Base-by-base conservation (phyloP, 37 sponge, comb jelly and placozoan species). In the Crambe crambe region DNA sequence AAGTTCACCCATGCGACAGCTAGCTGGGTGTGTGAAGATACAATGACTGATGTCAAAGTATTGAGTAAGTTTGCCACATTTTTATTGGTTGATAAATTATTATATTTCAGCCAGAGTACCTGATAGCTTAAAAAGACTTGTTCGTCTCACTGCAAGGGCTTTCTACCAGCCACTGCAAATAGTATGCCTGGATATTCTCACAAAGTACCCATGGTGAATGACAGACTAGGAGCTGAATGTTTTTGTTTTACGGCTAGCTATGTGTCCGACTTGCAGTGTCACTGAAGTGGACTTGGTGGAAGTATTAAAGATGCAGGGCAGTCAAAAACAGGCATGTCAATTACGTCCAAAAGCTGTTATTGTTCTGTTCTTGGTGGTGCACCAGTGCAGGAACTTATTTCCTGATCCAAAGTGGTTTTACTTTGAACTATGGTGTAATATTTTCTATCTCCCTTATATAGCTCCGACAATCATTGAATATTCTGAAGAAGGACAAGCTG, bases 181-280 rank as follows among this genome's bases (percentile, higher is more conserved):
- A 54, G 81, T 86, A 5, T 79, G 91, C 37, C 76, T 95, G 69
- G 92, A 95, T 70, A 70, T 89, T 36, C 76, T 95, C 18, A 59
- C 93, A 29, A 80, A 44, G 25, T 82, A 95, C 54, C 89, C 84
- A 32, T 95, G 95, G 95, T 94, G 69, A 63, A 79, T 51, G 61
- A 37, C 2, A 17, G 4, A 42, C 69, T 21, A 8, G 35, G 36
- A 8, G 63, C 17, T n/a, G 15, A 9, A n/a, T 23, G 5, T 29
- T 29, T 29, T 62, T 35, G 12, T 20, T 20, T 20, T 68, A 9
- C 38, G 4, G 3, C 38, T 36, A 68, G 21, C 34, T 32, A 29
- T 68, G 5, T 35, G 56, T 40, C 27, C 18, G 22, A 21, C 10
- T n/a, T 40, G 21, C 42, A 87, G 87, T 73, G 86, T 85, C 5